Percentiles rank a stretch among this genome's conserved stretches.
phyloP scores from a whole-genome alignment of 2,113 vertebrate genomes.

The Toxotes chatareus region DNA sequence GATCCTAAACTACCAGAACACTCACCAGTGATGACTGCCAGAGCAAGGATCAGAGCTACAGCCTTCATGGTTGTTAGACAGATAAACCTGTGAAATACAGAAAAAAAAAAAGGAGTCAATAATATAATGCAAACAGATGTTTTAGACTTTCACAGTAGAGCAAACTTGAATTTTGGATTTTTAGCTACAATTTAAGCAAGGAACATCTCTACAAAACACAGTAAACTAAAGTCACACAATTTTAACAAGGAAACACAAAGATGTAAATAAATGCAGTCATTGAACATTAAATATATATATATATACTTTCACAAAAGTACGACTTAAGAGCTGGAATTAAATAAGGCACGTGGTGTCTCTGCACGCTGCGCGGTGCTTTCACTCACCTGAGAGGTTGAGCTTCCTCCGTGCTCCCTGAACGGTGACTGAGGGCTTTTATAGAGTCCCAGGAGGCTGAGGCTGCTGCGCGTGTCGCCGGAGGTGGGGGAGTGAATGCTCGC shows the following conservation, averaged over 20 bases:
- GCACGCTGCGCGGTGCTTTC: background rate
- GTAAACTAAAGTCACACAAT: background rate
- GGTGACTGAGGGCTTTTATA: constrained; percentile 76
- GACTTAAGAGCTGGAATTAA: background rate
- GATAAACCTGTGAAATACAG: constrained; percentile 63
- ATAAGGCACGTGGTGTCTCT: background rate
- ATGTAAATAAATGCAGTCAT: background rate
- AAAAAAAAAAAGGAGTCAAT: background rate
- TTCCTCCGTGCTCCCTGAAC: constrained; percentile 56
- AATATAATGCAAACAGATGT: background rate
- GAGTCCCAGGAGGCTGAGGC: constrained; percentile 35
- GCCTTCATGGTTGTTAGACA: constrained; percentile 82
- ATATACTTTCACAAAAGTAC: no score
- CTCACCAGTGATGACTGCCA: constrained; percentile 83
- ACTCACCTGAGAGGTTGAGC: constrained; percentile 79
- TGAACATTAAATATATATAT: background rate
- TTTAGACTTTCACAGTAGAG: background rate
- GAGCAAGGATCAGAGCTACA: constrained; percentile 79
- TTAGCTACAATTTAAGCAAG: background rate
- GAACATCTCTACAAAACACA: no score
- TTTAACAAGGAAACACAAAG: background rate
- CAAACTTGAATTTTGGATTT: background rate
- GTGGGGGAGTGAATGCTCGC: background rate
- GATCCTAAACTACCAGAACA: background rate
- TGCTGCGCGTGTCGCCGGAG: background rate